phyloP scores from a whole-genome alignment of 2,113 vertebrate genomes.

The Rafetus swinhoei region DNA sequence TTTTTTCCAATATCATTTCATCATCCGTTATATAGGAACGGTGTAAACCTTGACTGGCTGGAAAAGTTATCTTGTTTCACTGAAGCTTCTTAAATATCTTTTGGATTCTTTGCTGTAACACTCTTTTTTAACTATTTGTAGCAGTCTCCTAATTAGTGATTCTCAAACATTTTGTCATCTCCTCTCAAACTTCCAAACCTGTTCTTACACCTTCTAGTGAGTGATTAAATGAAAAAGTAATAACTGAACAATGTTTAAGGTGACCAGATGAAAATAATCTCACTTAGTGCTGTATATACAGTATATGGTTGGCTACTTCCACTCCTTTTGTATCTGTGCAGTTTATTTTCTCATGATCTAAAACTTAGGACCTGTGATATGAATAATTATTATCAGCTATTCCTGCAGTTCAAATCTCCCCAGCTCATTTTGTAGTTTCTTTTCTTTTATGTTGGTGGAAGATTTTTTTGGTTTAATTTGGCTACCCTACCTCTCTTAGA shows the following conservation, averaged over 20 bases:
- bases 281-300: not conserved
- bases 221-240: not conserved
- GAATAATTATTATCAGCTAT: not conserved
- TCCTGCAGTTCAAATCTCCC: not conserved
- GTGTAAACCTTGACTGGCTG: not conserved
- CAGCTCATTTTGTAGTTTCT: not conserved
- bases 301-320: not conserved
- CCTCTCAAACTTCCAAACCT: not conserved
- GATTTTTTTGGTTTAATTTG: constrained; percentile 14
- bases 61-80: not conserved
- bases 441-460: not conserved
- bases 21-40: not conserved
- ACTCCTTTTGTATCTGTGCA: fast-evolving
- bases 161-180: not conserved
- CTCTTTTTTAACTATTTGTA: not conserved
- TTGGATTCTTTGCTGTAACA: constrained; percentile 14
- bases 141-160: not conserved
- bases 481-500: fast-evolving
- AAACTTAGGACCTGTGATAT: not conserved
- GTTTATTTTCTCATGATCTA: not conserved
- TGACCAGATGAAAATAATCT: not conserved
- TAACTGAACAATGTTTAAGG: not conserved
- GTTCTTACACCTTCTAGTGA: not conserved
- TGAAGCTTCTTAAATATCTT: not conserved
- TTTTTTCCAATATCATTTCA: not conserved